Percentiles rank a stretch among this genome's conserved stretches.
These are phyloP conservation scores for Chondrilla cf. caribensis DNA, from an alignment of 37 sponge, comb jelly and placozoan genomes.

Conservation along the genomic window DNA sequence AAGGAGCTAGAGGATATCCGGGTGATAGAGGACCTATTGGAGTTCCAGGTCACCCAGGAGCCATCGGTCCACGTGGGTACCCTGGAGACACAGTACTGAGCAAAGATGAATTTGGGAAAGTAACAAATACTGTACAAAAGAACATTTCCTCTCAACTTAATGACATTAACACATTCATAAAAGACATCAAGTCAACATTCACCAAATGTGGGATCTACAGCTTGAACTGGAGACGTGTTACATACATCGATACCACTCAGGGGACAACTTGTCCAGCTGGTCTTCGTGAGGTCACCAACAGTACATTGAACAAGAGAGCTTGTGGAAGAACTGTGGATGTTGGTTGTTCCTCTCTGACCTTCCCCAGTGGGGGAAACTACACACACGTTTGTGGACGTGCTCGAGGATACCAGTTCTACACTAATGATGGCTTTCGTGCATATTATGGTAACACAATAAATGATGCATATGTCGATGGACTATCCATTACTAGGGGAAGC, in stretches of 20 bases:
- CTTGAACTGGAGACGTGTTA: conserved; percentile 31
- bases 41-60: not conserved
- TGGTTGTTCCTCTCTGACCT: conserved; percentile 28
- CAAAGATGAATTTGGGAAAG: not conserved
- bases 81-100: not conserved
- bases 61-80: not conserved
- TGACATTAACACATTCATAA: too few species aligned
- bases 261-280: conserved; percentile 28
- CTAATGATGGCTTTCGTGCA: not conserved
- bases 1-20: too few species aligned
- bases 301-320: conserved; percentile 1
- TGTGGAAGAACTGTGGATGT: conserved; percentile 20
- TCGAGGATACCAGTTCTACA: conserved; percentile 20
- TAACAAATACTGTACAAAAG: not conserved
- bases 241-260: conserved; percentile 33
- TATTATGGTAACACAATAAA: not conserved
- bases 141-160: not conserved
- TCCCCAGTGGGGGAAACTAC: conserved; percentile 16
- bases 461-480: conserved; percentile 26
- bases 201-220: conserved; percentile 14
- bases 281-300: not conserved
- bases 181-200: not conserved
- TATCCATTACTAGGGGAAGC: conserved; percentile 27
- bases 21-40: too few species aligned
- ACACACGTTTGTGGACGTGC: conserved; percentile 33